These are phyloP conservation scores for Siniperca scherzeri DNA, from an alignment of 2,797 vertebrate species.

Conservation along the genomic window DNA sequence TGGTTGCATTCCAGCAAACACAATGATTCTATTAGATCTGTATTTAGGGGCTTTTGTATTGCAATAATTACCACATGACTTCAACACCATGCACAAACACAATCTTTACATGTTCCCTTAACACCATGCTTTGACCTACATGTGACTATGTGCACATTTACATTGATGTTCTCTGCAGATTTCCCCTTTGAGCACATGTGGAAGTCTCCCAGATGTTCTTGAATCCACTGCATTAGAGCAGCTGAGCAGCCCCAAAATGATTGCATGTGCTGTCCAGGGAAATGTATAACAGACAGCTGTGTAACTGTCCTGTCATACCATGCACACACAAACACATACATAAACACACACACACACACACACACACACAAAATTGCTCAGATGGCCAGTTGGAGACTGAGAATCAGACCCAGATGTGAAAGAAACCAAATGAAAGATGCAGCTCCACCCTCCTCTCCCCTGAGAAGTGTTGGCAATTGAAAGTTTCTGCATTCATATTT, in stretches of 20 bases:
- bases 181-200: constrained; percentile 52
- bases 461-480: constrained; percentile 55
- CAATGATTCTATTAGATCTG: constrained; percentile 45
- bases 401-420: constrained; percentile 81
- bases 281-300: constrained; percentile 68
- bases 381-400: constrained; percentile 59
- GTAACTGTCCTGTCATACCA: constrained; percentile 49
- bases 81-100: constrained; percentile 21
- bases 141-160: constrained; percentile 21
- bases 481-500: constrained; percentile 27
- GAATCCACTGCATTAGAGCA: constrained; percentile 60
- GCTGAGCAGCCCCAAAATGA: constrained; percentile 69
- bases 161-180: constrained; percentile 30
- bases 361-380: constrained; percentile 37
- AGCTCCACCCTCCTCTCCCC: constrained; percentile 63
- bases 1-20: constrained; percentile 50
- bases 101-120: constrained; percentile 13
- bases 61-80: constrained; percentile 41
- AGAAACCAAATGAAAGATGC: constrained; percentile 63
- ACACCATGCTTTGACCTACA: not conserved
- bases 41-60: constrained; percentile 2
- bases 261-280: constrained; percentile 65
- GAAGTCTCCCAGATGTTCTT: constrained; percentile 48
- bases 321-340: constrained; percentile 14
- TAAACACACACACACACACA: constrained; percentile 27